A percentile compares a stretch with the other conserved stretches of the same genome.
Conservation (phyloP, 2,113 vertebrate species). For the Planiliza haematocheilus region DNA sequence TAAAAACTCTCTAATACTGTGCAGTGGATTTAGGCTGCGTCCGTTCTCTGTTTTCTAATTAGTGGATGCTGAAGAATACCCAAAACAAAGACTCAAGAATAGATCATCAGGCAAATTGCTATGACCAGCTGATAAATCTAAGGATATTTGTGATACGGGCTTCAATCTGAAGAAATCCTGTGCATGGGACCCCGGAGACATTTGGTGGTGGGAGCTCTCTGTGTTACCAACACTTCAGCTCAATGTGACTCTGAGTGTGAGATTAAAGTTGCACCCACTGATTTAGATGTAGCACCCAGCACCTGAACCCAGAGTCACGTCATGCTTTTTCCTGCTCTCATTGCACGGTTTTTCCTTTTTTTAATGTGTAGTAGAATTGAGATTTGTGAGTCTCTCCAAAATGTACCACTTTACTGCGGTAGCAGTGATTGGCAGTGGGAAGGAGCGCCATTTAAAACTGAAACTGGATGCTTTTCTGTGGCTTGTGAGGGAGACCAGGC, state of each 20-base stretch:
- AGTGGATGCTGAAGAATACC: background rate
- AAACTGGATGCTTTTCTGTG: no score
- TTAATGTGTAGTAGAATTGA: background rate
- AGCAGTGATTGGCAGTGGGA: no score
- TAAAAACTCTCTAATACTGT: background rate
- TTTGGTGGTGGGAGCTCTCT: no score
- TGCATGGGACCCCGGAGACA: no score
- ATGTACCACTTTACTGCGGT: background rate
- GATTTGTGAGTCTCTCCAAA: constrained; percentile 22
- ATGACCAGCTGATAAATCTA: background rate
- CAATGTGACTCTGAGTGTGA: background rate
- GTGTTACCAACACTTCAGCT: background rate
- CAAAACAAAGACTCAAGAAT: background rate
- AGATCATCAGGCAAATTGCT: no score
- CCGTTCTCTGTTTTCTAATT: background rate
- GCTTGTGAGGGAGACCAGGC: no score
- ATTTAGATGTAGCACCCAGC: background rate
- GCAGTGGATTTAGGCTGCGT: background rate
- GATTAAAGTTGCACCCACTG: no score
- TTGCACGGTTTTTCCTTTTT: background rate
- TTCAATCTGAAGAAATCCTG: no score
- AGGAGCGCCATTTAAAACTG: no score
- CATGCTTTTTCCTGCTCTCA: background rate
- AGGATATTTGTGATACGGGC: background rate
- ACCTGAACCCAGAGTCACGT: background rate